Percentiles rank a stretch among this genome's conserved stretches.
phyloP scores from a whole-genome alignment of 2,797 vertebrate species.

The Halcyon badia region DNA sequence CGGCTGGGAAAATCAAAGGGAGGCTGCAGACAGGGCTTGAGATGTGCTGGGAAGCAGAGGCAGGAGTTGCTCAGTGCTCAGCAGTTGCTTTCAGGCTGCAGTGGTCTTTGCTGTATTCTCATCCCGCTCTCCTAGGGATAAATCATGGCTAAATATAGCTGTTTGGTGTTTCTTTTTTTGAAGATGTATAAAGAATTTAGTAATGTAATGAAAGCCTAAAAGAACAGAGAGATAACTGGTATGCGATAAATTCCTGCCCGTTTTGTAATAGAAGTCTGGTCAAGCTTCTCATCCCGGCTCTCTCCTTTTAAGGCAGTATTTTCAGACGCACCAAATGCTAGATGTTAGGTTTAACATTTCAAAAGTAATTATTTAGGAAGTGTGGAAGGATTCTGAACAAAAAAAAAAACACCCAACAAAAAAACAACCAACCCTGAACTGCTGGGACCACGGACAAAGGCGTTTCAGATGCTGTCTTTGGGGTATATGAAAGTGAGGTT shows the following conservation, averaged over 20 bases:
- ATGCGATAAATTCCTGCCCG: background rate
- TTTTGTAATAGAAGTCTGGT: background rate
- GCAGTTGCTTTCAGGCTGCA: background rate
- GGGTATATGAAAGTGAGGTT: background rate
- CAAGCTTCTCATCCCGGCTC: background rate
- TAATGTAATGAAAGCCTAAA: fast-evolving
- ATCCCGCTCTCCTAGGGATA: background rate
- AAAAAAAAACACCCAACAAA: background rate
- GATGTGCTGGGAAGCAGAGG: fast-evolving
- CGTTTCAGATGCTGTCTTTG: background rate
- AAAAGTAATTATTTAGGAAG: background rate
- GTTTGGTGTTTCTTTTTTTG: too few relatives aligned
- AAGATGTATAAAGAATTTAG: background rate
- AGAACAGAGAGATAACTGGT: background rate
- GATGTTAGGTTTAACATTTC: background rate
- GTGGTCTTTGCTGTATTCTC: background rate
- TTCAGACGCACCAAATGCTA: background rate
- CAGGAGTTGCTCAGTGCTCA: background rate
- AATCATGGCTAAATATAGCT: background rate
- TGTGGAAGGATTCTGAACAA: background rate
- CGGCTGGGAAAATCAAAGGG: fast-evolving
- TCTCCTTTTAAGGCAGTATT: slow-evolving; percentile 61
- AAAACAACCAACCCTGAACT: too few relatives aligned
- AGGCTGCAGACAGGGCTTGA: fast-evolving
- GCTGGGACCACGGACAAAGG: background rate